A percentile compares a stretch with the other conserved stretches of the same genome.
phyloP scores from a whole-genome alignment of 2,113 vertebrate genomes.

The Sinocyclocheilus rhinocerous region DNA sequence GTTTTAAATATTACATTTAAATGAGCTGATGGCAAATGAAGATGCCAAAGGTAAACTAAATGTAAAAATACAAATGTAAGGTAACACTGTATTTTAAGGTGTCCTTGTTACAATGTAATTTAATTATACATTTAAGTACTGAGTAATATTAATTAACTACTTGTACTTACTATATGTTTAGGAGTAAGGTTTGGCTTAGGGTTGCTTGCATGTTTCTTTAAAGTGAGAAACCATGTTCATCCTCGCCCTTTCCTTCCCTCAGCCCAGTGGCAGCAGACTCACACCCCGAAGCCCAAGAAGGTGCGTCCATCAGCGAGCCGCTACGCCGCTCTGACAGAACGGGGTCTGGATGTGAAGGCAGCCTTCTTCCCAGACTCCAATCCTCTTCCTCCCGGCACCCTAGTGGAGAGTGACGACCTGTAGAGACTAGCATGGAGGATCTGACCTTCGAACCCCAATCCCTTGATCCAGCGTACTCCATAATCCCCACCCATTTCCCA shows the following conservation, averaged over 20 bases:
- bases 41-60: too few relatives aligned
- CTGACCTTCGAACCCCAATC: slow-evolving; percentile 35
- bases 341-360: slow-evolving; percentile 95
- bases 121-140: too few relatives aligned
- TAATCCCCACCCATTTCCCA: slow-evolving; percentile 24
- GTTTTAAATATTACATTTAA: too few relatives aligned
- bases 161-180: too few relatives aligned
- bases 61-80: too few relatives aligned
- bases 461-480: slow-evolving; percentile 34
- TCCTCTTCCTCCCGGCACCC: slow-evolving; percentile 81
- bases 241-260: not conserved
- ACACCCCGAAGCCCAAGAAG: slow-evolving; percentile 90
- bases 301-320: slow-evolving; percentile 94
- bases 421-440: slow-evolving; percentile 66
- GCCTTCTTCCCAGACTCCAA: slow-evolving; percentile 95
- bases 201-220: not conserved
- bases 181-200: too few relatives aligned
- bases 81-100: too few relatives aligned
- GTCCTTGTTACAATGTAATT: too few relatives aligned
- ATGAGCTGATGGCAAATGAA: too few relatives aligned
- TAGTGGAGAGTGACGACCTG: slow-evolving; percentile 98
- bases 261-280: slow-evolving; percentile 97
- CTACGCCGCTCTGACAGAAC: slow-evolving; percentile 94
- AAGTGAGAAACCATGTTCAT: not conserved
- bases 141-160: too few relatives aligned